A percentile compares a stretch with the other conserved stretches of the same genome.
Evolutionary conservation across 2,113 vertebrate genomes (phyloP).

Genomic region (Butorides virescens): DNA sequence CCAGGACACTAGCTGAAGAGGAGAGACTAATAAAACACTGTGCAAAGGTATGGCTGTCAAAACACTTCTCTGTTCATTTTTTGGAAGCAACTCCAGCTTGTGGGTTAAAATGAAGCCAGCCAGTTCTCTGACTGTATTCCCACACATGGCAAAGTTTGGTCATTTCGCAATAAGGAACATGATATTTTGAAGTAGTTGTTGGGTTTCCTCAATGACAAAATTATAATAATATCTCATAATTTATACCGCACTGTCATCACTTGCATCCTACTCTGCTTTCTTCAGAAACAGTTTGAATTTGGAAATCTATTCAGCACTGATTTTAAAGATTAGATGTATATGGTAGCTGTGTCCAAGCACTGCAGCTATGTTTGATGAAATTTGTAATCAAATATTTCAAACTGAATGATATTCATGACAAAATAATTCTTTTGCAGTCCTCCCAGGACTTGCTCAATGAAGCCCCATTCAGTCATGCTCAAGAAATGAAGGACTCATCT

Average conservation of each 20-base stretch:
- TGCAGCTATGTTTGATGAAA: not conserved
- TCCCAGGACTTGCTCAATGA: not conserved
- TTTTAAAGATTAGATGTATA: not conserved
- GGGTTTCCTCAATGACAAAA: not conserved
- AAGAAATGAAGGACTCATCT: conserved; percentile 34
- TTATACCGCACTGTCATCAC: not conserved
- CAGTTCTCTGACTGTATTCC: not conserved
- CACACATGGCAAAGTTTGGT: not conserved
- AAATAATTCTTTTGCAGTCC: not conserved
- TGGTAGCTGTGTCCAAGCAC: not conserved
- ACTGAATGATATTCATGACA: not conserved
- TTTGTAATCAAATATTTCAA: not conserved
- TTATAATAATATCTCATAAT: not conserved
- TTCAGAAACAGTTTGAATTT: not conserved
- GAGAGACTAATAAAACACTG: not conserved
- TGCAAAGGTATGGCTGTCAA: not conserved
- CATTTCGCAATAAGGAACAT: not conserved
- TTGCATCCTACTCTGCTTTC: not conserved
- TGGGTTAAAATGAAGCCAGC: not conserved
- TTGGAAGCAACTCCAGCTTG: not conserved
- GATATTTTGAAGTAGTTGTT: not conserved
- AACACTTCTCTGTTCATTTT: not conserved
- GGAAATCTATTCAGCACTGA: not conserved
- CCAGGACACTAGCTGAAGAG: not conserved
- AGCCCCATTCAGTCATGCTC: conserved; percentile 2